These are phyloP conservation scores for Tinea trinotella DNA, from an alignment of 2,888 invertebrate genomes.

Conservation along the genomic window DNA sequence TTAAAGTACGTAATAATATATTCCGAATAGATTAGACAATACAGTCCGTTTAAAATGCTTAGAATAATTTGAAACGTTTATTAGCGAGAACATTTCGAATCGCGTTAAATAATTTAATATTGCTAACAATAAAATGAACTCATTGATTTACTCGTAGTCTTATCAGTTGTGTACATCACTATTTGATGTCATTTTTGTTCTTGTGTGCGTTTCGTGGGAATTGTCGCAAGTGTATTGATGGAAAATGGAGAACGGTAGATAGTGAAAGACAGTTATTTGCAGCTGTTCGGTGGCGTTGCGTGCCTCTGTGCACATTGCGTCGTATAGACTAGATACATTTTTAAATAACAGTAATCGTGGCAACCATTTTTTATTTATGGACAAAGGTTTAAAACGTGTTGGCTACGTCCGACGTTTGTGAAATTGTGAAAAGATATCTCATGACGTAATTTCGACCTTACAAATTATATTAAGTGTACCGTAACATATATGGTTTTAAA, in stretches of 20 bases:
- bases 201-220: conserved; percentile 22
- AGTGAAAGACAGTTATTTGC: conserved; percentile 28
- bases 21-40: too few relatives aligned
- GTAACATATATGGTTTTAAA: conserved; percentile 35
- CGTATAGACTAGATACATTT: background rate
- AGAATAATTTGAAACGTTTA: too few relatives aligned
- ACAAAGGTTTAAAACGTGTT: conserved; percentile 7
- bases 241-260: conserved; percentile 24
- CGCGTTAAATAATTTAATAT: too few relatives aligned
- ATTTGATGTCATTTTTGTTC: background rate
- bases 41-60: too few relatives aligned
- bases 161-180: too few relatives aligned
- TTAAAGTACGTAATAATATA: too few relatives aligned
- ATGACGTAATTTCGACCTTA: conserved; percentile 60
- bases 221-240: conserved; percentile 23
- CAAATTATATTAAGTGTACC: conserved; percentile 41
- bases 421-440: conserved; percentile 31
- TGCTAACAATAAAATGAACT: too few relatives aligned
- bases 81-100: too few relatives aligned
- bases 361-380: background rate
- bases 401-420: conserved; percentile 19
- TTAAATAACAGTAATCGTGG: background rate
- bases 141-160: too few relatives aligned
- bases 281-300: conserved; percentile 27
- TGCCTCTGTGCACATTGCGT: background rate